A percentile compares a stretch with the other conserved stretches of the same genome.
phyloP scores from a whole-genome alignment of 2,113 vertebrate species.

The Cacatua alba region DNA sequence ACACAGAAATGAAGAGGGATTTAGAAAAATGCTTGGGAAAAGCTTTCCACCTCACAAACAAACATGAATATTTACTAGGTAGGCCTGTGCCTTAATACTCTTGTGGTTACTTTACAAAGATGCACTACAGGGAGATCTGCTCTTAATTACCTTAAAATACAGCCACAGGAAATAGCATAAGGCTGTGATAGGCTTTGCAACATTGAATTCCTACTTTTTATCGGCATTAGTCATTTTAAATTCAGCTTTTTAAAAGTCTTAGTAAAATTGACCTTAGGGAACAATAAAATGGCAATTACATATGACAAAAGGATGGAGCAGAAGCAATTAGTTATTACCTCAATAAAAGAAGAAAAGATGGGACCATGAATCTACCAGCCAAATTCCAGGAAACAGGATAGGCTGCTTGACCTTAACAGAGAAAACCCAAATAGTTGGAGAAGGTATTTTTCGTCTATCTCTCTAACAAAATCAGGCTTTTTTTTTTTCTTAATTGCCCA shows the following conservation, averaged over 20 bases:
- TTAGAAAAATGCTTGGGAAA: not conserved
- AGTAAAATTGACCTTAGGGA: constrained; percentile 67
- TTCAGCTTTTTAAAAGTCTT: constrained; percentile 74
- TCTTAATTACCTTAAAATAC: constrained; percentile 69
- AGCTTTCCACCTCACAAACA: not conserved
- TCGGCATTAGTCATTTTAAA: constrained; percentile 71
- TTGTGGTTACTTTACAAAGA: constrained; percentile 43
- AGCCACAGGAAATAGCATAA: constrained; percentile 59
- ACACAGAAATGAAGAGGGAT: not conserved
- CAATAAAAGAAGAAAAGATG: constrained; percentile 73
- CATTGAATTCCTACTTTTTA: constrained; percentile 65
- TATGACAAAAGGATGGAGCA: constrained; percentile 70
- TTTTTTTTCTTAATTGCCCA: constrained; percentile 25
- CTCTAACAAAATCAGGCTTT: constrained; percentile 16
- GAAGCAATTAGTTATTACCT: constrained; percentile 71
- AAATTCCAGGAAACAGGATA: constrained; percentile 50
- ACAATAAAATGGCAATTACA: constrained; percentile 77
- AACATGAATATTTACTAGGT: not conserved
- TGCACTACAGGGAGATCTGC: constrained; percentile 25
- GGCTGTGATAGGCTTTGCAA: constrained; percentile 46
- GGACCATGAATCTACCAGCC: constrained; percentile 46
- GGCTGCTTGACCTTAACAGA: constrained; percentile 25
- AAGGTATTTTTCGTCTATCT: constrained; percentile 52
- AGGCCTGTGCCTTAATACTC: not conserved
- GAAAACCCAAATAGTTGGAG: constrained; percentile 65